Conservation (phyloP, 2,797 vertebrate genomes). For the Mergus octosetaceus region DNA sequence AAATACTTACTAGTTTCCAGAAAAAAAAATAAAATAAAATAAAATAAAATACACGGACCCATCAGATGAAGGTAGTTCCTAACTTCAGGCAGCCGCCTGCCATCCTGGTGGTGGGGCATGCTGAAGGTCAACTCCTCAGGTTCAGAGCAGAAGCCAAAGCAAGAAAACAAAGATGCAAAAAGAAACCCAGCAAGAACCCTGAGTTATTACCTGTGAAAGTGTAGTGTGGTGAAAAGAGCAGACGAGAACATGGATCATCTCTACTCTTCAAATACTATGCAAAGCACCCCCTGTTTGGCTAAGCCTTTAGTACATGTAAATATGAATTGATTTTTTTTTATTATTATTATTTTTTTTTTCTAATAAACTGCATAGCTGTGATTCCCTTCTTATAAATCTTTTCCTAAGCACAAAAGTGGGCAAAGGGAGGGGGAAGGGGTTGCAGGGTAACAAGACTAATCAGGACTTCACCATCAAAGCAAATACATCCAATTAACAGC, state of each 20-base stretch:
- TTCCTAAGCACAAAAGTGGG: slow-evolving; percentile 59
- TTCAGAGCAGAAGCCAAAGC: background rate
- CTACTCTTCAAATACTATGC: background rate
- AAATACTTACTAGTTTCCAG: slow-evolving; percentile 23
- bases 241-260: background rate
- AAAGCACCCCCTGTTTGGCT: background rate
- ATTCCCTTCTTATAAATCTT: slow-evolving; percentile 64
- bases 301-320: background rate
- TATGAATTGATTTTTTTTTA: slow-evolving; percentile 22
- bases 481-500: slow-evolving; percentile 83
- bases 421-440: slow-evolving; percentile 29
- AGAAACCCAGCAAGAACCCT: background rate
- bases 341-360: background rate
- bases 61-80: background rate
- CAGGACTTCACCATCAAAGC: slow-evolving; percentile 82
- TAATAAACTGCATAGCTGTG: slow-evolving; percentile 40
- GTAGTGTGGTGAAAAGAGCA: background rate
- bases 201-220: background rate
- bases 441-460: slow-evolving; percentile 79
- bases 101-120: background rate
- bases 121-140: background rate
- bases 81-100: background rate
- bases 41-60: background rate
- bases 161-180: background rate
- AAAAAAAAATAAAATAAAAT: too few species aligned